Evolutionary conservation across 2,888 invertebrate genomes (phyloP).

Genomic region (Biston stratarius): DNA sequence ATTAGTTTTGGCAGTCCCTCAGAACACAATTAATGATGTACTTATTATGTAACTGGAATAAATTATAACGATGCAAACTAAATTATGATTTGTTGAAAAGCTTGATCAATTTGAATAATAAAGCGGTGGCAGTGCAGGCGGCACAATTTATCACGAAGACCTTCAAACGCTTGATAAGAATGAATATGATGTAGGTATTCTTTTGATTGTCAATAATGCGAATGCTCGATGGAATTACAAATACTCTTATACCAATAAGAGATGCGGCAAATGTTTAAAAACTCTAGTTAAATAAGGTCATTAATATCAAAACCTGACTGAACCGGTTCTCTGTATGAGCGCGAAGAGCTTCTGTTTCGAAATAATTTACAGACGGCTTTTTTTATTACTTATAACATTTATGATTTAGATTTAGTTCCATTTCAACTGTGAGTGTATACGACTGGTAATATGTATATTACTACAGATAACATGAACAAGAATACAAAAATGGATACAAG

Average conservation of each 20-base stretch:
- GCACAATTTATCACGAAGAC: constrained; percentile 47
- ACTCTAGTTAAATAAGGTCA: constrained; percentile 64
- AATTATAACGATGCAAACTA: constrained; percentile 13
- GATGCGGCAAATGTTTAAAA: constrained; percentile 57
- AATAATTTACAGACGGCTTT: constrained; percentile 43
- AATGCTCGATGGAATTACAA: constrained; percentile 33
- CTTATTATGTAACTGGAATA: constrained; percentile 28
- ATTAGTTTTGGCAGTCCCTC: constrained; percentile 25
- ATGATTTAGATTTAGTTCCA: constrained; percentile 8
- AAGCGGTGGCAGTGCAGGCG: constrained; percentile 23
- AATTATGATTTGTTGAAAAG: constrained; percentile 19
- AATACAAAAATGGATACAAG: neutral
- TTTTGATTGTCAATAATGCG: constrained; percentile 42
- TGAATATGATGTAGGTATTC: constrained; percentile 42
- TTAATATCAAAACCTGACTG: constrained; percentile 55
- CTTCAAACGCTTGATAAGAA: constrained; percentile 62
- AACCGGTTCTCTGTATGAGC: constrained; percentile 58
- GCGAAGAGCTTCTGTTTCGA: constrained; percentile 54
- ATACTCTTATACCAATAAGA: constrained; percentile 5
- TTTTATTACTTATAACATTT: neutral
- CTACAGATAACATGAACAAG: neutral
- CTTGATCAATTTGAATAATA: constrained; percentile 30
- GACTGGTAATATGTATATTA: neutral
- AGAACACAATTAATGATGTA: constrained; percentile 25
- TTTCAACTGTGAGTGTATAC: neutral